Evolutionary conservation across 1,140 invertebrate genomes (phyloP), one percentile per base, ranked within the genome.

Genomic region (Holcopasites calliopsidis): DNA sequence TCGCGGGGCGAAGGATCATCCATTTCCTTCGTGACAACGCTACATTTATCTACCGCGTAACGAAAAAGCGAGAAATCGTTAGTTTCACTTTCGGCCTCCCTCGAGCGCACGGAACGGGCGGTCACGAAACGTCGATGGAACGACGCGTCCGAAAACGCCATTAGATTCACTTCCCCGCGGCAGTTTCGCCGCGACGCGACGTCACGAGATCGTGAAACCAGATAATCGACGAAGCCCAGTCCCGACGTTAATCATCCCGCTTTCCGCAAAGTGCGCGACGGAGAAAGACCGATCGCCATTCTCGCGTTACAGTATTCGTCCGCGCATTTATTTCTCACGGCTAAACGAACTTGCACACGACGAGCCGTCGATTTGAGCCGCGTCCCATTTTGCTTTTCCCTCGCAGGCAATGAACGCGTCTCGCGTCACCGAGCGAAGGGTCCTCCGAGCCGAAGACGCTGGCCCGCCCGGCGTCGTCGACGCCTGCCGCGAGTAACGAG

Each of bases 401-500:
- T 23, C 23, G 60, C 47, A 54, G 40, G 50, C 60, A 62, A 4
- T 42, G 26, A 40, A 33, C 50, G 77, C 58, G 79, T 76, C 80
- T 76, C 62, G 38, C 58, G n/a, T 76, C 58, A 70, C 47, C 44
- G 44, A 11, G n/a, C 44, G 44, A n/a, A n/a, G n/a, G n/a, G n/a
- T n/a, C 21, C 31, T 21, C 28, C 40, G 13, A 35, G n/a, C 31
- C 64, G 72, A 61, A 68, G 64, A 66, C 11, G 33, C 42, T 70
- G 52, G 42, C 31, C 49, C 40, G 26, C 1, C 26, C 60, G 21
- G 26, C 3, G 11, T 31, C 18, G 18, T 16, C 23, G 62, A 62
- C 80, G 61, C 73, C 38, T 44, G 57, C 49, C 18, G 44, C 66
- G 52, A 80, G 42, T 69, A 73, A 69, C 64, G 73, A 81, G 66